Conservation (phyloP, 2,888 invertebrate species). For the Drosophila pseudotakahashii region DNA sequence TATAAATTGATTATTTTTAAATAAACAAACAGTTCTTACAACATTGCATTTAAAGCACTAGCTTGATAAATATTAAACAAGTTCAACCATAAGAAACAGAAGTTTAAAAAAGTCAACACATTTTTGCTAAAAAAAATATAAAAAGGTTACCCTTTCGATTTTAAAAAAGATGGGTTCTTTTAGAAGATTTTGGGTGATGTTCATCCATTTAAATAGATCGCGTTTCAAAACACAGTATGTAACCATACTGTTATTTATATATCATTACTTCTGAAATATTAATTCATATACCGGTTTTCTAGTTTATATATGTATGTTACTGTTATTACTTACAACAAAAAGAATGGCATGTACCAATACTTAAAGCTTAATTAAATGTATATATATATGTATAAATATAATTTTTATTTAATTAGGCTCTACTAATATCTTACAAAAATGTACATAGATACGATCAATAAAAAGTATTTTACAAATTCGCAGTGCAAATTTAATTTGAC, state of each 20-base stretch:
- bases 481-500: too few species aligned
- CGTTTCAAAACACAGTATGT: not conserved
- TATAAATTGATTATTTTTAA: too few species aligned
- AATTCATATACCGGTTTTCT: not conserved
- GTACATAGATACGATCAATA: not conserved
- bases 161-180: too few species aligned
- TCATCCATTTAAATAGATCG: too few species aligned
- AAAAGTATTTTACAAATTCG: not conserved
- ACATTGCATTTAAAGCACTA: too few species aligned
- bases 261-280: not conserved
- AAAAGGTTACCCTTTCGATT: too few species aligned
- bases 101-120: too few species aligned
- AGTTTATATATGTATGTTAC: not conserved
- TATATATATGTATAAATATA: not conserved
- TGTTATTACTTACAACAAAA: not conserved
- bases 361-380: not conserved
- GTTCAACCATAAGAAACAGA: too few species aligned
- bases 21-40: too few species aligned
- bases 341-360: not conserved
- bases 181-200: too few species aligned
- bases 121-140: too few species aligned
- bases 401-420: not conserved
- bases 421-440: constrained; percentile 1
- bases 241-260: not conserved
- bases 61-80: too few species aligned